These are phyloP conservation scores for Brienomyrus longianalis DNA, from an alignment of 2,113 vertebrate genomes.

Conservation along the genomic window DNA sequence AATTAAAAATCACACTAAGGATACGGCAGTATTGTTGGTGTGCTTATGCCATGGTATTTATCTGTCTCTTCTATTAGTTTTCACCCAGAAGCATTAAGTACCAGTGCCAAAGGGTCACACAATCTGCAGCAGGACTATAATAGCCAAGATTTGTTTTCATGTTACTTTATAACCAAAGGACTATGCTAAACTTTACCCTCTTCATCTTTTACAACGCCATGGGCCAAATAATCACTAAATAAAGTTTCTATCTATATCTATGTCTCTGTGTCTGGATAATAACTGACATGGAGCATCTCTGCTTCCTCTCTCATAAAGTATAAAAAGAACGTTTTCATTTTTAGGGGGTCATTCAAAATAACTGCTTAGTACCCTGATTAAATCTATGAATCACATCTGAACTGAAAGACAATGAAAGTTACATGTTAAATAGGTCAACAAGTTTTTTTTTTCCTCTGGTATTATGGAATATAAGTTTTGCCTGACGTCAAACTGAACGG, in stretches of 20 bases:
- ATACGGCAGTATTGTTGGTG: neutral
- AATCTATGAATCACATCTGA: constrained; percentile 4
- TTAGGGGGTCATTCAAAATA: constrained; percentile 7
- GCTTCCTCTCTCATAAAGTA: neutral
- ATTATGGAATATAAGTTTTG: neutral
- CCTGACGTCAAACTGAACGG: neutral
- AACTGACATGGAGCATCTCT: neutral
- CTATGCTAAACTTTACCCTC: neutral
- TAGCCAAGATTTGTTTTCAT: neutral
- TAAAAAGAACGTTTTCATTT: neutral
- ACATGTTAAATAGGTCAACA: constrained; percentile 4
- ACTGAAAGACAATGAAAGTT: constrained; percentile 9
- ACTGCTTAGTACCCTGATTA: neutral
- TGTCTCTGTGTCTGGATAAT: neutral
- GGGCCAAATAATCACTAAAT: too few relatives aligned
- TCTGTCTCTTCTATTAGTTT: neutral
- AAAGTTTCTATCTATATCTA: neutral
- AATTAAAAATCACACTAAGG: neutral
- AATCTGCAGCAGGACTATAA: neutral
- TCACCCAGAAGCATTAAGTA: neutral
- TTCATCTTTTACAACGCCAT: too few relatives aligned
- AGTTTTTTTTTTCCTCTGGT: neutral
- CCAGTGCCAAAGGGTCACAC: neutral
- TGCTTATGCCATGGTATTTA: neutral
- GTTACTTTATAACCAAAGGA: neutral